Base-by-base conservation (phyloP, 2,888 invertebrate species). In the Electrophaes corylata region DNA sequence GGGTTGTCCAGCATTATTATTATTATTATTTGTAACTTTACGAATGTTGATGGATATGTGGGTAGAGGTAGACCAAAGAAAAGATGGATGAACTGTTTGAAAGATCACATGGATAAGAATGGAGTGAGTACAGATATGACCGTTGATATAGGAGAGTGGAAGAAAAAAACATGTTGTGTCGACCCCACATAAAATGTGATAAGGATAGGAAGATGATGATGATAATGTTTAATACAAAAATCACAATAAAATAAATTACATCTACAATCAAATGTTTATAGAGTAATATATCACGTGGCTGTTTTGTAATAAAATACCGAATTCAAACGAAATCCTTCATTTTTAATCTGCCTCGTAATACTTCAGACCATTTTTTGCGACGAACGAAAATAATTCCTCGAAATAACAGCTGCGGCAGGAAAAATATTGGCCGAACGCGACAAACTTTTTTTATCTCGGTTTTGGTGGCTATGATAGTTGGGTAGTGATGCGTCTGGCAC, bases 391-490 rank as follows among this genome's bases (percentile, higher is more conserved):
- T 70, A 65, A 69, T 70, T 71, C 67, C 31, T 58, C 54, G 56
- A 57, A 68, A 67, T 69, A 60, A 62, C 51, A 54, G 67, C 64
- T 59, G 65, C 70, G 68, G 55, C 52, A 59, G 65, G 64, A 71
- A 77, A 78, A 71, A 74, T 73, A 76, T 75, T 73, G 71, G 67
- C 56, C 47, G 43, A 41, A 46, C 66, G 51, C 29, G 54, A 57
- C 58, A 48, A 58, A 47, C 49, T 46, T 57, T 44, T 50, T 46
- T 72, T 37, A 50, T 66, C 57, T 66, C 70, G 64, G 72, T 76
- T 75, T 76, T 70, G 64, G 63, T 62, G 64, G 67, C 67, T 62
- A 70, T 74, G 72, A 76, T 72, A 72, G 70, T 35, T 35, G 12
- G 35, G 19, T 64, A 57, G 67, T 67, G 68, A 68, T 71, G 70